Evolutionary conservation across 2,113 vertebrate genomes (phyloP), one percentile per base, ranked within the genome.

Genomic region (Rostratula benghalensis): DNA sequence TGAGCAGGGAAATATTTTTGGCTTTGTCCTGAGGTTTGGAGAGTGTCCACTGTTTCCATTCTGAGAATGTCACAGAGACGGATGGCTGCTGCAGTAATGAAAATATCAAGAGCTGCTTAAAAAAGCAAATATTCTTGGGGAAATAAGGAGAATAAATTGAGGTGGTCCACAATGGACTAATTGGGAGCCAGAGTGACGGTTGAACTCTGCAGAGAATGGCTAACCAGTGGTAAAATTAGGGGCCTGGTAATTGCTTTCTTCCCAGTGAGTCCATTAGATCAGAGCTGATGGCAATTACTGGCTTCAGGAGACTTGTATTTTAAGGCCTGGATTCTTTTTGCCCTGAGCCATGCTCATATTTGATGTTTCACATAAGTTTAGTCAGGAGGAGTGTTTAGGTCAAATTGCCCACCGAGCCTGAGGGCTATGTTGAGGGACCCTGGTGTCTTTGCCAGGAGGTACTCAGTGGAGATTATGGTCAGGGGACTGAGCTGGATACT

Each of bases 41-140:
- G 71, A 51, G 22, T 59, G 70, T 85, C 78, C 70, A n/a, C 57
- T 83, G 22, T 93, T 97, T 83, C 91, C 93, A 91, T 95, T 94
- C 87, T 83, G 93, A 95, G 85, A 83, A 59, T 67, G 82, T 91
- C 90, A 91, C 87, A 63, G 83, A 91, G 87, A 94, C 18, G 4
- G 56, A 94, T 93, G 83, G 85, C 93, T 94, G 82, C 68, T 0
- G 5, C 90, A 73, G 87, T 63, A 50, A 90, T 83, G 88, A 86
- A 94, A 96, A 88, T 90, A 96, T 73, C 85, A 74, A 75, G 79
- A 92, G 85, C 81, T 78, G 75, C 92, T 93, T 90, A 39, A 95
- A 95, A 94, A 89, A 43, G 78, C 85, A 80, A 88, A 83, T 91
- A 92, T 88, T 96, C 90, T 67, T 24, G 23, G 59, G n/a, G 64